Percentiles rank a stretch among this genome's conserved stretches.
phyloP scores from a whole-genome alignment of 2,888 invertebrate species.

The Elmis aenea region DNA sequence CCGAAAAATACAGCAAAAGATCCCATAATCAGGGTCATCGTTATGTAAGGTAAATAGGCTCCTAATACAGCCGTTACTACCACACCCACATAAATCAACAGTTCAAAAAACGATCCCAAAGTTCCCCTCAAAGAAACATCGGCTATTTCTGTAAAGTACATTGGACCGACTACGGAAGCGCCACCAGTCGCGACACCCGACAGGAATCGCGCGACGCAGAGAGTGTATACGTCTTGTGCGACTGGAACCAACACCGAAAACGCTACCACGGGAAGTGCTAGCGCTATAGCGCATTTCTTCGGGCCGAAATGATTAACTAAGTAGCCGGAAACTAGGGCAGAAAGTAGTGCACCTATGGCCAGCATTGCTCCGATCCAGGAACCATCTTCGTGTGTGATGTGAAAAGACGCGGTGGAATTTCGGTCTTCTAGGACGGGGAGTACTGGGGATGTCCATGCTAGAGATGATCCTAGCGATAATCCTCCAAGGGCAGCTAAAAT shows the following conservation, averaged over 20 bases:
- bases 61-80: conserved; percentile 68
- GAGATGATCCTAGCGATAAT: conserved; percentile 62
- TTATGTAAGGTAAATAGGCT: conserved; percentile 59
- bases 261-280: conserved; percentile 57
- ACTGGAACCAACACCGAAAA: conserved; percentile 54
- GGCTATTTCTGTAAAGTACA: conserved; percentile 79
- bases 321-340: conserved; percentile 65
- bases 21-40: conserved; percentile 60
- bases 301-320: conserved; percentile 64
- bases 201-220: conserved; percentile 56
- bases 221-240: conserved; percentile 3
- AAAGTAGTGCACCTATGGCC: conserved; percentile 67
- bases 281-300: conserved; percentile 57
- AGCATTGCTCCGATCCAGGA: conserved; percentile 65
- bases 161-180: conserved; percentile 71
- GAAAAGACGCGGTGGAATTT: conserved; percentile 27
- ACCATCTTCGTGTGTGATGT: conserved; percentile 41
- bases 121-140: conserved; percentile 73
- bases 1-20: conserved; percentile 59
- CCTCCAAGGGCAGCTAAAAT: conserved; percentile 63
- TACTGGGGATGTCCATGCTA: conserved; percentile 76
- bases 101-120: conserved; percentile 75
- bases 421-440: conserved; percentile 52
- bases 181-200: conserved; percentile 66
- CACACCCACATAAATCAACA: conserved; percentile 71